Percentiles rank a stretch among this genome's conserved stretches.
These are phyloP conservation scores for Pachycephala philippinensis DNA, from an alignment of 2,113 vertebrate species.

Conservation along the genomic window DNA sequence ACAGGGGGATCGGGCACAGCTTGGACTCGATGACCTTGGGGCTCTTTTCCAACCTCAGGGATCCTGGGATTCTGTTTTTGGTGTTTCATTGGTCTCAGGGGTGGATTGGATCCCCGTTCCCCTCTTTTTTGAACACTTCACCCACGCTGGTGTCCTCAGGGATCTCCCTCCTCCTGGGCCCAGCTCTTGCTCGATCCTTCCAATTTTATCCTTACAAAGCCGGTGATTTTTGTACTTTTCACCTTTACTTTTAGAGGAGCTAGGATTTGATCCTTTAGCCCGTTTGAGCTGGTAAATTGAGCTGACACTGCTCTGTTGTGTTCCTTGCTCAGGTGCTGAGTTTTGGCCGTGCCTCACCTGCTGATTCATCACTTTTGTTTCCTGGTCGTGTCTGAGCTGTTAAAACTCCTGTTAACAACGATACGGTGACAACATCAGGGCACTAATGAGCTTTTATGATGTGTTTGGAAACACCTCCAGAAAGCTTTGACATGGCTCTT, in stretches of 20 bases:
- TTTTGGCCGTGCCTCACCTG: background rate
- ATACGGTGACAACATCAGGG: background rate
- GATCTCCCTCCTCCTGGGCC: background rate
- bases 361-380: background rate
- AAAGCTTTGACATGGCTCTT: background rate
- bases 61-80: background rate
- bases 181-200: background rate
- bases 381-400: background rate
- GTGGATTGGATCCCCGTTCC: background rate
- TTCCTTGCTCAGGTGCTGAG: background rate
- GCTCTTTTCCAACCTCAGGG: background rate
- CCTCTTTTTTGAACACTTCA: background rate
- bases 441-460: background rate
- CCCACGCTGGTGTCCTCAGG: background rate
- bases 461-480: background rate
- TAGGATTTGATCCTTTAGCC: background rate
- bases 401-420: background rate
- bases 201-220: background rate
- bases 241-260: background rate
- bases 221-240: fast-evolving
- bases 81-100: background rate
- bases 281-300: fast-evolving
- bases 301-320: background rate
- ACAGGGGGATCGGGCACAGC: fast-evolving
- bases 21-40: background rate